These are phyloP conservation scores for Agonopterix subpropinquella DNA, from an alignment of 2,888 invertebrate species.

Conservation along the genomic window DNA sequence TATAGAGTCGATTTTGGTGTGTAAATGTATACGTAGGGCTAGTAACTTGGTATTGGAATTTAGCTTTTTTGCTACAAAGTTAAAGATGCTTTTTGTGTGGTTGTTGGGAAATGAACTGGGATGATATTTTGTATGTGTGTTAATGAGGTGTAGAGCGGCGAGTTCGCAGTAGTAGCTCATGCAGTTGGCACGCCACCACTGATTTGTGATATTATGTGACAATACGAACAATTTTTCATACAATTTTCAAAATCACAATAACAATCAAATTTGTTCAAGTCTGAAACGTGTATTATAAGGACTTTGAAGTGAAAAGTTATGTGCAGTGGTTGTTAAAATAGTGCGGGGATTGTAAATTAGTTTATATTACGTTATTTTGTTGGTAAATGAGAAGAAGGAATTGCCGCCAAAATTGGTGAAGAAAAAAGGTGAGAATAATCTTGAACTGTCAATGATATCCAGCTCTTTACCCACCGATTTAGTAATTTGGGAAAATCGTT, in stretches of 20 bases:
- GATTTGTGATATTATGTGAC: constrained; percentile 53
- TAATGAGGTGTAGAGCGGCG: constrained; percentile 67
- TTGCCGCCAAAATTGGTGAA: constrained; percentile 40
- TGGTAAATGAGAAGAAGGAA: constrained; percentile 29
- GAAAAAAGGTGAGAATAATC: constrained; percentile 36
- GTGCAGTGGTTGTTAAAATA: constrained; percentile 12
- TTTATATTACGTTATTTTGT: not conserved
- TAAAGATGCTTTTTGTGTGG: not conserved
- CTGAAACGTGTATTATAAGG: not conserved
- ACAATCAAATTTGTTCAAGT: not conserved
- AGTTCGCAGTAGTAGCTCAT: constrained; percentile 70
- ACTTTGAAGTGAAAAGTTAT: not conserved
- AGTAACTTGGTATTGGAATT: not conserved
- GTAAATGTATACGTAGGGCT: not conserved
- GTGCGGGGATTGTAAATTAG: not conserved
- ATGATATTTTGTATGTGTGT: constrained; percentile 60
- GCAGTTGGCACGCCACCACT: constrained; percentile 65
- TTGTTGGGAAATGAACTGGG: constrained; percentile 20
- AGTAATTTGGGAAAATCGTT: too few relatives aligned
- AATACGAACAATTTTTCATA: constrained; percentile 17
- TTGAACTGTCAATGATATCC: too few relatives aligned
- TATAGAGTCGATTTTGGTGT: not conserved
- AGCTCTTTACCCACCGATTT: too few relatives aligned
- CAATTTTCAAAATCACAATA: not conserved
- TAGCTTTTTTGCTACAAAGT: not conserved